Conservation (phyloP, 2,113 vertebrate genomes). For the Equus przewalskii region DNA sequence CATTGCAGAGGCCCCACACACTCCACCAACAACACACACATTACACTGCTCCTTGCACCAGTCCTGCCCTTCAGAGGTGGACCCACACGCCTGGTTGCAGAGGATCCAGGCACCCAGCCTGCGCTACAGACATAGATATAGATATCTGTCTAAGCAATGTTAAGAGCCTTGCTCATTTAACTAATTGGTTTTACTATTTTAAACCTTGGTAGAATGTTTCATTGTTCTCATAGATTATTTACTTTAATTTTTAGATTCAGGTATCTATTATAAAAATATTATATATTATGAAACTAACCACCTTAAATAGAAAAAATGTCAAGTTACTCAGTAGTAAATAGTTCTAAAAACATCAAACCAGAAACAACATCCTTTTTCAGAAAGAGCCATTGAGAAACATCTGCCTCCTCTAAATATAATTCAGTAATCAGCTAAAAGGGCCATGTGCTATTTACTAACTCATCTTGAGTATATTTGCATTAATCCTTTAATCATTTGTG, state of each 20-base stretch:
- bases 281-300: not conserved
- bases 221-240: not conserved
- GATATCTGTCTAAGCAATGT: not conserved
- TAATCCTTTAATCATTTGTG: conserved; percentile 2
- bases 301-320: not conserved
- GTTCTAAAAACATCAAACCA: conserved; percentile 3
- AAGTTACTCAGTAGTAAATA: not conserved
- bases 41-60: no score
- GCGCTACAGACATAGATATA: no score
- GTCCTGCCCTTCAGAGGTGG: no score
- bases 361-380: conserved; percentile 1
- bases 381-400: not conserved
- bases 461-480: conserved; percentile 27
- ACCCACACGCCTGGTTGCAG: no score
- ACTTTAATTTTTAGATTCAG: not conserved
- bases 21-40: no score
- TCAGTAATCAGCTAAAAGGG: conserved; percentile 19
- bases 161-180: not conserved
- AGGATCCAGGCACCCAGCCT: no score
- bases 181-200: not conserved
- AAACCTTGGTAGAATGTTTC: not conserved
- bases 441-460: conserved; percentile 22
- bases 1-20: no score
- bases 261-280: not conserved
- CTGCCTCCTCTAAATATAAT: conserved; percentile 33